A percentile compares a stretch with the other conserved stretches of the same genome.
These are phyloP conservation scores for Sus cebifrons DNA, from an alignment of 2,797 vertebrate species.

Conservation along the genomic window DNA sequence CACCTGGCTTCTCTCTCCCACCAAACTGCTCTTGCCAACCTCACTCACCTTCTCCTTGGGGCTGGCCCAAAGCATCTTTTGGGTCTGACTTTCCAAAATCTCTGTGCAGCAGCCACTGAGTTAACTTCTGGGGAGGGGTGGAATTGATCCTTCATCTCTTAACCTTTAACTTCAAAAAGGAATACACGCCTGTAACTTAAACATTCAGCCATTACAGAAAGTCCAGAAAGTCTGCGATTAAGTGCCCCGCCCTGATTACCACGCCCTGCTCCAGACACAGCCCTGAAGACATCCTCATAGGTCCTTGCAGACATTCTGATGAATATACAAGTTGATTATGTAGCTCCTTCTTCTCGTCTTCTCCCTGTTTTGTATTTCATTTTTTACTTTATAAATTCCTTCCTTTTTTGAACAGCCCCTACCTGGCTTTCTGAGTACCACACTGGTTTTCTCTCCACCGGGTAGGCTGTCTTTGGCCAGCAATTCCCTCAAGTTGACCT, in stretches of 20 bases:
- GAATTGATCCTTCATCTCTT: background rate
- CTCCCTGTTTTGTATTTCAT: background rate
- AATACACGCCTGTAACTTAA: background rate
- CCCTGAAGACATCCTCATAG: background rate
- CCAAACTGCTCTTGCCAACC: background rate
- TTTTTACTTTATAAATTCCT: background rate
- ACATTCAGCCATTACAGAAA: background rate
- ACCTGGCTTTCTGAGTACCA: background rate
- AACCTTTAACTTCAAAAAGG: slow-evolving; percentile 2
- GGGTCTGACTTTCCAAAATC: background rate
- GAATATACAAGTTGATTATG: background rate
- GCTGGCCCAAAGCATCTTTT: background rate
- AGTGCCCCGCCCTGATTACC: too few relatives aligned
- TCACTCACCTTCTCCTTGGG: background rate
- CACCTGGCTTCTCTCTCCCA: too few relatives aligned
- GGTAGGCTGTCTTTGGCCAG: background rate
- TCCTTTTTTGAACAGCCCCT: background rate
- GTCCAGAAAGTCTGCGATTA: background rate
- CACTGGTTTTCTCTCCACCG: background rate
- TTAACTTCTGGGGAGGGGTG: background rate
- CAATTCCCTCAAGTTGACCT: background rate
- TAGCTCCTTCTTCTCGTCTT: background rate
- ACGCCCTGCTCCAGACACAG: background rate
- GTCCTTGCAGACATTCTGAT: background rate
- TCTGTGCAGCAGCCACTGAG: background rate